Evolutionary conservation across 2,113 vertebrate genomes (phyloP).

Genomic region (Tringa solitaria): DNA sequence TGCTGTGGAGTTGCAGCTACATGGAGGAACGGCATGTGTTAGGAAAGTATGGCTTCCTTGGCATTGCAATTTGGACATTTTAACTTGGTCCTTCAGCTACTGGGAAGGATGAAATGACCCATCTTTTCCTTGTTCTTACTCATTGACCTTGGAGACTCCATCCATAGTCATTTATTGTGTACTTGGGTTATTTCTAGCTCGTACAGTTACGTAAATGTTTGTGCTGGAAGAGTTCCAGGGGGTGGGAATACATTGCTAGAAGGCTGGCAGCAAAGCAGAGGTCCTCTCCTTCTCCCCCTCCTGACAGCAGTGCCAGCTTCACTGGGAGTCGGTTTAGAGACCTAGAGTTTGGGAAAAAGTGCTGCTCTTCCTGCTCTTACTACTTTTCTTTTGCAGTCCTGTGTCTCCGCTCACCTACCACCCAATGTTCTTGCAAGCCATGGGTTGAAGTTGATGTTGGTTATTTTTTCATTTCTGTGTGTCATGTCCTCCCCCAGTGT

Average conservation of each 20-base stretch:
- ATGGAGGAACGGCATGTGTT: not conserved
- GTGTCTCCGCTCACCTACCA: not conserved
- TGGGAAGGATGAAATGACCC: not conserved
- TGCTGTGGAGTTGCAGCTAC: not conserved
- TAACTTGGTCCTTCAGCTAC: not conserved
- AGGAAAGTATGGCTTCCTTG: not conserved
- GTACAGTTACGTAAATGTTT: not conserved
- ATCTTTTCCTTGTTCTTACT: not conserved
- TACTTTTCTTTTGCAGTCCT: not conserved
- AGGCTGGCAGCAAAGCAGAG: not conserved
- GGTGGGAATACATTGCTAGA: not conserved
- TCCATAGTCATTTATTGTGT: not conserved
- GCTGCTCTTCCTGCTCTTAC: not conserved
- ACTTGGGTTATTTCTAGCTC: not conserved
- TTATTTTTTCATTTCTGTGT: not conserved
- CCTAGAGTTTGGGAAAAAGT: not conserved
- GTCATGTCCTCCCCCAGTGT: rapidly evolving
- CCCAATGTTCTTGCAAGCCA: not conserved
- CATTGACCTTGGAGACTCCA: not conserved
- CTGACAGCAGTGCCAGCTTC: not conserved
- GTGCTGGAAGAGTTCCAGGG: not conserved
- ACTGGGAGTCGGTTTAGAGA: not conserved
- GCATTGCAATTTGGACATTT: not conserved
- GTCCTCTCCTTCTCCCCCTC: not conserved
- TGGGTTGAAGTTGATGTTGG: not conserved